Base-by-base conservation (phyloP, 2,888 invertebrate species). In the Drosophila robusta region DNA sequence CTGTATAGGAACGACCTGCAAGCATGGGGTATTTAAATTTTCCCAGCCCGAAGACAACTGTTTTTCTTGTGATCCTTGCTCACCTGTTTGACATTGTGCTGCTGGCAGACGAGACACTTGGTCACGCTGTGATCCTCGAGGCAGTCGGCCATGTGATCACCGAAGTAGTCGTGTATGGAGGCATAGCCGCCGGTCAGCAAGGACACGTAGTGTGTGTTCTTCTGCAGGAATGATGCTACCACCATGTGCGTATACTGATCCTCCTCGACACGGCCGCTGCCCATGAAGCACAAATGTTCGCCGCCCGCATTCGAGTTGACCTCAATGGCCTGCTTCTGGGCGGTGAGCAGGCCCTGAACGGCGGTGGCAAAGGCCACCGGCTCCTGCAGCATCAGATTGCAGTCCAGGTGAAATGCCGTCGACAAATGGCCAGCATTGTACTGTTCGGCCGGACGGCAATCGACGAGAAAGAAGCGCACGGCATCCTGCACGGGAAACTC, bases 211-310 rank as follows among this genome's bases (percentile, higher is more conserved):
- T 96, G 96, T 0, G 97, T 97, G 90, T 97, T 97, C 91, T 97
- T 96, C 92, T 99, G 98, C 47, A 99, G 93, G 92, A 99, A 99
- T 61, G 98, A 97, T 6, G 99, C 98, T 14, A 99, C 97, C 24
- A 99, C 98, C 99, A 99, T 99, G 91, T 98, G 97, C 16, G 98
- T 98, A 91, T 98, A 98, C 84, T 97, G 97, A 92, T 99, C 98
- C 93, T 98, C 97, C 90, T 98, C 98, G 80, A 96, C 95, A 49
- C 97, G 94, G 1, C 99, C 99, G 70, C 98, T 98, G 42, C 99
- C 99, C 90, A 99, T 95, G 91, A 97, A 97, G 87, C 97, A 97
- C 72, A 99, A 94, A 91, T 97, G 97, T 91, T 97, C 95, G 75
- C 98, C 95, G 80, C 97, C 96, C 82, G 97, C 96, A 93, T 95